Evolutionary conservation across 2,888 invertebrate species (phyloP), one percentile per base, ranked within the genome.

Genomic region (Hymenopus coronatus): DNA sequence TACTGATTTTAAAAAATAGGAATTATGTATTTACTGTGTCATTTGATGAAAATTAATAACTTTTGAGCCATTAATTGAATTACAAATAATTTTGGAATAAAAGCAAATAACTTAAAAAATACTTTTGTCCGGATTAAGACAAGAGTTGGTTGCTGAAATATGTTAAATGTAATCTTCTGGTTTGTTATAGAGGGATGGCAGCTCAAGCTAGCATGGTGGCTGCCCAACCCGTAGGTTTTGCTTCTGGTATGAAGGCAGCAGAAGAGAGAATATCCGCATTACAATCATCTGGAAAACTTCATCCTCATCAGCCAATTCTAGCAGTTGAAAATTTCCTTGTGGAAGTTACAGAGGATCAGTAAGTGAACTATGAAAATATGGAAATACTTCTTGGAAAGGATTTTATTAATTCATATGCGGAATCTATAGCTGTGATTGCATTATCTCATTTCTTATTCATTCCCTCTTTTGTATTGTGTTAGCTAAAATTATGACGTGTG

Each of bases 211-310:
- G 94, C 33, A 95, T 94, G 85, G 95, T 96, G 85, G 97, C 97
- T 3, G 94, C 94, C 0, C 97, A 97, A 92, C 97, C 97, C 0
- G 96, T 97, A 0, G 97, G 97, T 12, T 97, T 96, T 92, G 96
- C 96, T 28, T 95, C 96, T 8, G 97, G 96, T 15, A 94, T 96
- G 90, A 96, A 96, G 90, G 95, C 95, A 85, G 97, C 97, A 0
- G 96, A 97, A 92, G 96, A 97, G 91, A 94, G 97, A 90, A 95
- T 97, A 90, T 95, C 95, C 87, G 93, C 93, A 88, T 93, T 95
- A 30, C 94, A 96, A 90, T 94, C 95, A 88, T 94, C 94, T 90
- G 93, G 95, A 0, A 94, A 94, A 81, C 92, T 96, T 15, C 94
- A 94, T 70, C 95, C 95, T 89, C 95, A 96, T 90, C 94, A 96